Conservation (phyloP, 2,888 invertebrate species). For the Athalia rosae region DNA sequence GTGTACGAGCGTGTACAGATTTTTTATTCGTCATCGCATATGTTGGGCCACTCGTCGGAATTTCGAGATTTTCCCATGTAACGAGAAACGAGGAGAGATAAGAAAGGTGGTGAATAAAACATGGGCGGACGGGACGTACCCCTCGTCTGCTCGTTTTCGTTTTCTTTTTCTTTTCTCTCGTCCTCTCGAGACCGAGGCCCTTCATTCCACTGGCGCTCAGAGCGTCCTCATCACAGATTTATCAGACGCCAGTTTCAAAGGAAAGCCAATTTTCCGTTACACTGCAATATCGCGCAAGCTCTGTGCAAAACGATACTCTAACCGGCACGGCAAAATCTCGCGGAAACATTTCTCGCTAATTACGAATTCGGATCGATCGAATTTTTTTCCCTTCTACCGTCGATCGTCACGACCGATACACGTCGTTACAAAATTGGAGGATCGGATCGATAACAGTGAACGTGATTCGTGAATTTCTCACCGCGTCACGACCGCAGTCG, state of each 20-base stretch:
- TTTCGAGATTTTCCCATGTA: background rate
- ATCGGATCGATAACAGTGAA: too few species aligned
- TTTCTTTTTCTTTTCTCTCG: background rate
- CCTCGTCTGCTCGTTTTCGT: background rate
- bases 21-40: slow-evolving; percentile 21
- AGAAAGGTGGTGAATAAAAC: slow-evolving; percentile 16
- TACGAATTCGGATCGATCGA: too few species aligned
- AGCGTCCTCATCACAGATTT: slow-evolving; percentile 11
- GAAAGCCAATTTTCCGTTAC: background rate
- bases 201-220: slow-evolving; percentile 4
- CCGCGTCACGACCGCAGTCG: too few species aligned
- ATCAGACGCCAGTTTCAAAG: background rate
- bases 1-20: background rate
- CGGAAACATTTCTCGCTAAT: too few species aligned
- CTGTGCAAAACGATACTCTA: too few species aligned
- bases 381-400: too few species aligned
- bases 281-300: too few species aligned
- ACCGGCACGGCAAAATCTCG: too few species aligned
- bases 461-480: too few species aligned
- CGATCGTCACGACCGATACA: too few species aligned
- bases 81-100: background rate
- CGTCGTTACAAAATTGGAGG: too few species aligned
- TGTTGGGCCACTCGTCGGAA: slow-evolving; percentile 3
- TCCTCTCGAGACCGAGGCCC: slow-evolving; percentile 7
- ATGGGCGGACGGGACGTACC: background rate